These are phyloP conservation scores for Dipodomys merriami DNA, from an alignment of 2,113 vertebrate species.

Conservation along the genomic window DNA sequence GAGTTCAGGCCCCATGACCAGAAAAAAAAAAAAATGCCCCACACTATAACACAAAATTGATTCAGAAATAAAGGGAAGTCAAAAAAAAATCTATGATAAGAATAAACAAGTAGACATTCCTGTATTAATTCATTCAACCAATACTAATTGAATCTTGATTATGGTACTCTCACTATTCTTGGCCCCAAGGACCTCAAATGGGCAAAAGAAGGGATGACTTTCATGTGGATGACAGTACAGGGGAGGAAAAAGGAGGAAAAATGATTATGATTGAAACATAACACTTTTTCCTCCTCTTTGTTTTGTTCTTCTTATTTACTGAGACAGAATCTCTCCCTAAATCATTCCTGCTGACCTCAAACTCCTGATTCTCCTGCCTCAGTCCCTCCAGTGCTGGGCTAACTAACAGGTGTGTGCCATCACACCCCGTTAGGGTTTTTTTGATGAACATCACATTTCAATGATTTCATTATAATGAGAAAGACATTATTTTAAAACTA, in stretches of 20 bases:
- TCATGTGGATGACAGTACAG: neutral
- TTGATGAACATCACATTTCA: too few relatives aligned
- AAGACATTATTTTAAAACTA: constrained; percentile 26
- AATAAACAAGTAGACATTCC: neutral
- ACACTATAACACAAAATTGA: too few relatives aligned
- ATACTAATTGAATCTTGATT: neutral
- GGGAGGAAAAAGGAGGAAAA: neutral
- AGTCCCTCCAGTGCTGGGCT: too few relatives aligned
- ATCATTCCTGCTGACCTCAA: too few relatives aligned
- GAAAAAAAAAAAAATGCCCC: too few relatives aligned
- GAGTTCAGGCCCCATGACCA: too few relatives aligned
- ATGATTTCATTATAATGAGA: neutral
- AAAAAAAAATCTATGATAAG: neutral
- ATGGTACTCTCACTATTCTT: neutral
- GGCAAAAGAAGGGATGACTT: neutral
- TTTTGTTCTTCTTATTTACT: too few relatives aligned
- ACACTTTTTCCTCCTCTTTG: neutral
- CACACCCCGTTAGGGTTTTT: too few relatives aligned
- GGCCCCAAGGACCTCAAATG: neutral
- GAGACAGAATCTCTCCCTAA: too few relatives aligned
- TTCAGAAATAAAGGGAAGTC: too few relatives aligned
- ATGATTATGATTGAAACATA: constrained; percentile 34
- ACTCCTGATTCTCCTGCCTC: too few relatives aligned
- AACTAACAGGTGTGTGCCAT: too few relatives aligned
- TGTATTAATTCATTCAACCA: neutral